phyloP scores from a whole-genome alignment of 2,888 invertebrate genomes.

The Stenotaenia linearis region DNA sequence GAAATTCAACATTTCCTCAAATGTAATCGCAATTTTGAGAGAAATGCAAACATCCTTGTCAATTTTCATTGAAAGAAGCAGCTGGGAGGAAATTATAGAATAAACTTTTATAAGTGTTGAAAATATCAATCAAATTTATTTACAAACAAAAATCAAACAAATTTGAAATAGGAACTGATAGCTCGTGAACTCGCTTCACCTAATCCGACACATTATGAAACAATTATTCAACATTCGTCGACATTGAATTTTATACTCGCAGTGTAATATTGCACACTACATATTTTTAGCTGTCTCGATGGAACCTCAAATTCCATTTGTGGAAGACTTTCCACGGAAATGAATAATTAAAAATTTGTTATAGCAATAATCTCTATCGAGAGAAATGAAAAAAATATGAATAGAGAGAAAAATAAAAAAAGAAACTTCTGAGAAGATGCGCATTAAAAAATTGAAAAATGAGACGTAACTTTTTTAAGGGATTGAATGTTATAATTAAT shows the following conservation, averaged over 20 bases:
- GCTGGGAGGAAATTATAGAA: neutral
- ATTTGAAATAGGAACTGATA: neutral
- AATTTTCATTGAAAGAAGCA: neutral
- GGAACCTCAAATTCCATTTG: neutral
- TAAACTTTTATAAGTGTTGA: neutral
- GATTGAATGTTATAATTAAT: neutral
- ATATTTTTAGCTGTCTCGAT: neutral
- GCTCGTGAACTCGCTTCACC: neutral
- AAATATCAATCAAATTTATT: neutral
- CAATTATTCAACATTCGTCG: neutral
- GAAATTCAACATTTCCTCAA: neutral
- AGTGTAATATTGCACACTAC: neutral
- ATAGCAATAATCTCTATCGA: neutral
- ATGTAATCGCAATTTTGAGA: neutral
- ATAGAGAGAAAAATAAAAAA: neutral
- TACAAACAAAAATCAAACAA: neutral
- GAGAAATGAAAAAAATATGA: neutral
- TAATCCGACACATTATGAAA: neutral
- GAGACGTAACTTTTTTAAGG: neutral
- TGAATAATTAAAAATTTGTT: neutral
- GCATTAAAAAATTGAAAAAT: neutral
- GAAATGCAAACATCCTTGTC: neutral
- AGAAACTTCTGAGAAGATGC: neutral
- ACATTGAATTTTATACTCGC: neutral
- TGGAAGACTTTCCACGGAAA: neutral